Evolutionary conservation across 35 echinoderm and acorn worm species (phyloP), one percentile per base, ranked within the genome.

Genomic region (Eucidaris tribuloides): DNA sequence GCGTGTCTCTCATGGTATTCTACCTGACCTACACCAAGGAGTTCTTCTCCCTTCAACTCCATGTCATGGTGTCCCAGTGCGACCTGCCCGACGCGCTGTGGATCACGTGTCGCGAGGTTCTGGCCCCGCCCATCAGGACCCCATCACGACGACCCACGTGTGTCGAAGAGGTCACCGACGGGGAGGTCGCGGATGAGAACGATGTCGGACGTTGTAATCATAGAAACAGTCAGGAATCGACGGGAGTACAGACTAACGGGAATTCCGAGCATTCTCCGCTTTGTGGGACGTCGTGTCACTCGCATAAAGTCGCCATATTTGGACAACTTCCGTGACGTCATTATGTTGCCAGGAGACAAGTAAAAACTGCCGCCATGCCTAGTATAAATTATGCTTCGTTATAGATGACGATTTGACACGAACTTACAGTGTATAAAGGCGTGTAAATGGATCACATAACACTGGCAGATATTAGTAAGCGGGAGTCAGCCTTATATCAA

Each of bases 11-110:
- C 14, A 74, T 74, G 68, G 68, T 74, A 14, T 74, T 74, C 40
- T 74, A 74, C 20, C 68, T 74, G 35, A 74, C 68, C 41, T 74
- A 74, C 68, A 74, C 68, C 68, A 74, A 74, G 25, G 68, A 74
- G 34, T 74, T 74, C 68, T 74, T 42, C n/a, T 42, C 38, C 36
- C 68, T 74, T 43, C 68, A 74, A 23, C 68, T 74, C 25, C 68
- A 74, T 5, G 40, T 74, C 68, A 74, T 44, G 34, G 68, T 74
- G 11, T 74, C 68, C 1, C 68, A 74, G 14, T 74, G 68, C 14
- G 68, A 74, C 36, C 40, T 74, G 25, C 68, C 68, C 7, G 68
- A 74, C 30, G 68, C 68, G 38, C 68, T 74, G 0, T 74, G 68
- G 68, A 74, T 74, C 68, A 74, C 68, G 28, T 74, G 68, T 20